Evolutionary conservation across 2,797 vertebrate genomes (phyloP).

Genomic region (Choloepus didactylus): DNA sequence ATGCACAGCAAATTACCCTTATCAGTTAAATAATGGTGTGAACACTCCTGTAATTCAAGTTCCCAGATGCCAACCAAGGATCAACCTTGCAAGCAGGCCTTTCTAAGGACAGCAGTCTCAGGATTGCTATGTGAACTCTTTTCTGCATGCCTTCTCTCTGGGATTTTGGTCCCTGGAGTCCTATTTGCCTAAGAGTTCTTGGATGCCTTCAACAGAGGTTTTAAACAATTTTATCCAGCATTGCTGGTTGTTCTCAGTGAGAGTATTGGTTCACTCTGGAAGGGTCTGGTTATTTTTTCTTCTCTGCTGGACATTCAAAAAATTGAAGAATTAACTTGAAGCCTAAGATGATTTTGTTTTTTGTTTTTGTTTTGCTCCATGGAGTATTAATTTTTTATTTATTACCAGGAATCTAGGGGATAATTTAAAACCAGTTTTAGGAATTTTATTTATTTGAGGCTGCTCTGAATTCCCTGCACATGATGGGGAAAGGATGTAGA

Average conservation of each 20-base stretch:
- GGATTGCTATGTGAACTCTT: not conserved
- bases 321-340: not conserved
- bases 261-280: not conserved
- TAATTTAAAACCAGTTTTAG: not conserved
- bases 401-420: not conserved
- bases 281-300: slow-evolving; percentile 36
- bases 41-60: slow-evolving; percentile 9
- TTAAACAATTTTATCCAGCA: not conserved
- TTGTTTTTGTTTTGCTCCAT: not conserved
- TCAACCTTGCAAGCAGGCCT: not conserved
- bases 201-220: not conserved
- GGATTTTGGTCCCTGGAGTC: not conserved
- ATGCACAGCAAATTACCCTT: not conserved
- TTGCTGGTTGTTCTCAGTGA: not conserved
- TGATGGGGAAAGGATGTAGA: not conserved
- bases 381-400: not conserved
- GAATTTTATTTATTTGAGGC: slow-evolving; percentile 11
- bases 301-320: slow-evolving; percentile 46
- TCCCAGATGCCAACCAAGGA: not conserved
- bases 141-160: not conserved
- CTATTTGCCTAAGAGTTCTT: slow-evolving; percentile 6
- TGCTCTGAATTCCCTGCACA: not conserved
- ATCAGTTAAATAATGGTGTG: not conserved
- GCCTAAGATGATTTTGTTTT: not conserved
- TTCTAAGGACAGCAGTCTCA: not conserved